phyloP scores from a whole-genome alignment of 2,113 vertebrate genomes.

The Neolamprologus devosi region DNA sequence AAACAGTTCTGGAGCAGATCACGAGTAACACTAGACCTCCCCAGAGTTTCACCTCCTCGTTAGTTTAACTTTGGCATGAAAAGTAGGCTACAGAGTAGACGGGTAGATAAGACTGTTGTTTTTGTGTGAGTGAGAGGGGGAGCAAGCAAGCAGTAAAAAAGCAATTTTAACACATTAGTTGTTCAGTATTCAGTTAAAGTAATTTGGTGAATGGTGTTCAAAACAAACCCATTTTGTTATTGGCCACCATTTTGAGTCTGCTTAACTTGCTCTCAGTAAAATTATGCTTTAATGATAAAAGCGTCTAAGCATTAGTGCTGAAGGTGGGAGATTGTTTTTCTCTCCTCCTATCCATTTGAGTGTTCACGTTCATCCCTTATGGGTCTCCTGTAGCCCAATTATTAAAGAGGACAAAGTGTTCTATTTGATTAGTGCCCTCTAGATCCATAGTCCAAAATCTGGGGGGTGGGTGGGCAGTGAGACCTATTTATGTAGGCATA shows the following conservation, averaged over 20 bases:
- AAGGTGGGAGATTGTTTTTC: background rate
- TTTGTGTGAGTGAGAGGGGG: background rate
- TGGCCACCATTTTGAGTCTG: background rate
- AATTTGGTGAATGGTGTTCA: background rate
- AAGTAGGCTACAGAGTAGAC: constrained; percentile 16
- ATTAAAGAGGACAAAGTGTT: background rate
- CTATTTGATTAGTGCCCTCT: background rate
- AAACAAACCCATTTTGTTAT: background rate
- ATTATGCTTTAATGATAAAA: background rate
- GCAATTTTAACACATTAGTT: background rate
- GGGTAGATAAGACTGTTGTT: background rate
- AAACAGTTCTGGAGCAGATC: background rate
- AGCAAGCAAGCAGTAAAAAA: background rate
- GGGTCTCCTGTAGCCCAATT: background rate
- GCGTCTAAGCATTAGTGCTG: background rate
- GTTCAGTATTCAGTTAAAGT: background rate
- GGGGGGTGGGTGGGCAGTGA: background rate
- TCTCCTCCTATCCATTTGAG: background rate
- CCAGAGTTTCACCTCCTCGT: background rate
- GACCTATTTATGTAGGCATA: background rate
- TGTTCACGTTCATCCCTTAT: background rate
- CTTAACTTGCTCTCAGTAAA: background rate
- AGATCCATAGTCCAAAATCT: background rate
- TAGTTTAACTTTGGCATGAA: background rate
- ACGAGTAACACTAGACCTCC: constrained; percentile 44